These are phyloP conservation scores for Loxodonta africana DNA, from an alignment of 2,113 vertebrate species.

Conservation along the genomic window DNA sequence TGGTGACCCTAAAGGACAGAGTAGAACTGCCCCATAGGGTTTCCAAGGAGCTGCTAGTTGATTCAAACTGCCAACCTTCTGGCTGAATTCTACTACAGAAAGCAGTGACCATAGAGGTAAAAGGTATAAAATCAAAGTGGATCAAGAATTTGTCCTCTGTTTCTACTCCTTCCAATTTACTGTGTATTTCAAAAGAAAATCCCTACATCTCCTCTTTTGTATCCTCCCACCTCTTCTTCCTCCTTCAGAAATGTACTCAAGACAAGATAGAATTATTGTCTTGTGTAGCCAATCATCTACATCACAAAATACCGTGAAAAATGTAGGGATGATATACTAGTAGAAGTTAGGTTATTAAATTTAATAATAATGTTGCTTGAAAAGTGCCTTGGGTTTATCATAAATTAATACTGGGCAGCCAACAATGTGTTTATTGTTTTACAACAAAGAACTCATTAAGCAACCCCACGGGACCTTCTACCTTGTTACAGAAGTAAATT, in stretches of 20 bases:
- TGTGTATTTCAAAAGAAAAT: slow-evolving; percentile 9
- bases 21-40: too few species aligned
- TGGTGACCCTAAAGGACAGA: too few species aligned
- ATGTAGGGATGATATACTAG: not conserved
- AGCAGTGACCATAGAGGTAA: not conserved
- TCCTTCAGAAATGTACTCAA: slow-evolving; percentile 23
- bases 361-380: slow-evolving; percentile 69
- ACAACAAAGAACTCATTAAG: slow-evolving; percentile 60
- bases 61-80: not conserved
- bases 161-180: slow-evolving; percentile 38
- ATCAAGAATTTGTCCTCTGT: not conserved
- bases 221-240: not conserved
- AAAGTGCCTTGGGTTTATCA: slow-evolving; percentile 61
- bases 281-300: slow-evolving; percentile 47
- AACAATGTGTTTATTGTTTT: slow-evolving; percentile 72
- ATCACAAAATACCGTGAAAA: slow-evolving; percentile 22
- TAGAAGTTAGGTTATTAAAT: slow-evolving; percentile 69
- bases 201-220: not conserved
- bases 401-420: slow-evolving; percentile 70
- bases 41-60: too few species aligned
- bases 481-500: slow-evolving; percentile 73
- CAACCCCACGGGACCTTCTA: slow-evolving; percentile 4
- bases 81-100: not conserved
- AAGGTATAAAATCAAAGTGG: slow-evolving; percentile 31
- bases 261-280: not conserved